Base-by-base conservation (phyloP, 1,140 invertebrate genomes). In the Gryon sp. region DNA sequence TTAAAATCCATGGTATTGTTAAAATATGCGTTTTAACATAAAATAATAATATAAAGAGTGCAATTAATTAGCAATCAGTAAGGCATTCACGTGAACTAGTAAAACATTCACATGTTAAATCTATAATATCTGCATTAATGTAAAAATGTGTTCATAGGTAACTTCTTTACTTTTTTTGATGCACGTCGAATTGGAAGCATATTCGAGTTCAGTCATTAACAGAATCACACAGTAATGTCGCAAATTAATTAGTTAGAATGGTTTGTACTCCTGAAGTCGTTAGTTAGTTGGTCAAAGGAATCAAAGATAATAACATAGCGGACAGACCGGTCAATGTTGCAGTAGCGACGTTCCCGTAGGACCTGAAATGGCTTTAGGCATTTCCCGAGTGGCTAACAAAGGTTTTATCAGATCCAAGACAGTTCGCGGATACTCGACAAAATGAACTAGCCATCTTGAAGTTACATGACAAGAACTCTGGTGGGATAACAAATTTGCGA, bases 341-440 rank as follows among this genome's bases (percentile, higher is more conserved):
- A 40, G 30, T 30, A 41, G 34, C 26, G 19, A 16, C 24, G 24
- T 30, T 68, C 63, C 63, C 52, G 3, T n/a, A 9, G 63, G 62
- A 38, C 9, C 14, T 24, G 11, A 36, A 70, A 53, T 59, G 32
- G 55, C 57, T 55, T 36, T 55, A 55, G 48, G 68, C 55, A 63
- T 63, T 73, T 72, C 57, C 68, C 68, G 48, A 48, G 50, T 57
- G 68, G 34, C 48, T 57, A 63, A 48, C 68, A 73, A 73, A 73
- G 68, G 68, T 73, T 73, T 73, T 73, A 73, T 73, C 57, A 55
- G 59, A 63, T 72, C 16, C 46, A 24, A 15, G 66, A 52, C 55
- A 62, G 68, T 40, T 63, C 30, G 48, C 57, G 59, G 22, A 57
- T 62, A 53, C 36, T 41, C 45, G 14, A 26, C 40, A 36, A 50